Evolutionary conservation across 2,888 invertebrate genomes (phyloP).

Genomic region (Emesis russula): DNA sequence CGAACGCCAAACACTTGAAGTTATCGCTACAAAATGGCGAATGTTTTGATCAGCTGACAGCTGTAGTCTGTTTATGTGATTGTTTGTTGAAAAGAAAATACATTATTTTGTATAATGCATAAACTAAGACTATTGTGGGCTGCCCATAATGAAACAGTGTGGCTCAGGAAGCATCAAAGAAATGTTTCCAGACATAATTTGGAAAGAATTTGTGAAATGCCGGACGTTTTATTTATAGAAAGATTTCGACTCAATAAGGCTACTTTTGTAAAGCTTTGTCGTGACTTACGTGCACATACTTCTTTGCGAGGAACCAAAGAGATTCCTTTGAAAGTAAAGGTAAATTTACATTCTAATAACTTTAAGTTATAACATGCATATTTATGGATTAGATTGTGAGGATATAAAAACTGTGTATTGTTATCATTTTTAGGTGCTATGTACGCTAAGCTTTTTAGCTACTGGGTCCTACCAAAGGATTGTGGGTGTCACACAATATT

Average conservation of each 20-base stretch:
- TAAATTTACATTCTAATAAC: slow-evolving; percentile 7
- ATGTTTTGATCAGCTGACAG: too few relatives aligned
- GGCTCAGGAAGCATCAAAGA: not conserved
- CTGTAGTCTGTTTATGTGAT: too few relatives aligned
- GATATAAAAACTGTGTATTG: not conserved
- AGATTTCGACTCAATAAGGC: slow-evolving; percentile 48
- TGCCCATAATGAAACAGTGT: not conserved
- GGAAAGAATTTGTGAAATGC: slow-evolving; percentile 62
- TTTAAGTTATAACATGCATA: too few relatives aligned
- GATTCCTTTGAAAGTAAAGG: slow-evolving; percentile 63
- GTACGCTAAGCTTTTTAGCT: slow-evolving; percentile 69
- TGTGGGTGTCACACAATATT: slow-evolving; percentile 63
- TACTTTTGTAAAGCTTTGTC: slow-evolving; percentile 38
- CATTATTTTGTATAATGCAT: not conserved
- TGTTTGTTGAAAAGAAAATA: too few relatives aligned
- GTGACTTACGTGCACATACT: slow-evolving; percentile 37
- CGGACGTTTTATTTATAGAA: slow-evolving; percentile 47
- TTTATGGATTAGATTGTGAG: not conserved
- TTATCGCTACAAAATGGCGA: too few relatives aligned
- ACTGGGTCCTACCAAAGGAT: slow-evolving; percentile 76
- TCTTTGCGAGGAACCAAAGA: slow-evolving; percentile 54
- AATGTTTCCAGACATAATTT: not conserved
- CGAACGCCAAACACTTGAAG: too few relatives aligned
- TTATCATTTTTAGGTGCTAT: slow-evolving; percentile 46
- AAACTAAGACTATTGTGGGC: not conserved